phyloP scores from a whole-genome alignment of 2,797 vertebrate genomes.

The Clarias fuscus region DNA sequence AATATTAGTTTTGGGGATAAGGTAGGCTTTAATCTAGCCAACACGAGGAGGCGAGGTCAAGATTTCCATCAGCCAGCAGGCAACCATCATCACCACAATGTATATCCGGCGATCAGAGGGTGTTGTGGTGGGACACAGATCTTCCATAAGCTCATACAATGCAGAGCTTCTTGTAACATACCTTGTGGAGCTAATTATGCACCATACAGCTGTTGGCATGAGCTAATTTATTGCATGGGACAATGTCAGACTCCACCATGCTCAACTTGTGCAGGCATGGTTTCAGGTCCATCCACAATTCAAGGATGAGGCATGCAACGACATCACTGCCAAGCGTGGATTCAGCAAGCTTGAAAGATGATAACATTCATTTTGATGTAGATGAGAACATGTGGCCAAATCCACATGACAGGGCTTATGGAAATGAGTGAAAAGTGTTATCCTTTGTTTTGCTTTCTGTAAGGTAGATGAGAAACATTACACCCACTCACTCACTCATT shows the following conservation, averaged over 20 bases:
- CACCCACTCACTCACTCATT: too few relatives aligned
- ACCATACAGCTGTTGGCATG: background rate
- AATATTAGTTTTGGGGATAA: background rate
- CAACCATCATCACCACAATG: background rate
- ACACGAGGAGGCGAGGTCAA: background rate
- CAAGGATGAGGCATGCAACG: background rate
- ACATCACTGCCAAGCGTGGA: background rate
- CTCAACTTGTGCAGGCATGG: background rate
- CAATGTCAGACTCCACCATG: background rate
- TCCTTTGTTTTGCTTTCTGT: background rate
- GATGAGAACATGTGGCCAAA: background rate
- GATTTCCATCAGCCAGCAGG: background rate
- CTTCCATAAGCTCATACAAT: background rate
- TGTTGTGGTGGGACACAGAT: background rate
- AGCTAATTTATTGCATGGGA: background rate
- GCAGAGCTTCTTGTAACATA: background rate
- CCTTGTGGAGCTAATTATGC: background rate
- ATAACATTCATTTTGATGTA: background rate
- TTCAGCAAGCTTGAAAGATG: background rate
- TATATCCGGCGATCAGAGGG: background rate
- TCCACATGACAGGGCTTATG: background rate
- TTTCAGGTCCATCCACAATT: background rate
- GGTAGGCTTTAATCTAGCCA: background rate
- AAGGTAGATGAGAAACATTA: too few relatives aligned
- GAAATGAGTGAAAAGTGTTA: background rate